Base-by-base conservation (phyloP, 2,888 invertebrate genomes). In the Agrotis segetum region DNA sequence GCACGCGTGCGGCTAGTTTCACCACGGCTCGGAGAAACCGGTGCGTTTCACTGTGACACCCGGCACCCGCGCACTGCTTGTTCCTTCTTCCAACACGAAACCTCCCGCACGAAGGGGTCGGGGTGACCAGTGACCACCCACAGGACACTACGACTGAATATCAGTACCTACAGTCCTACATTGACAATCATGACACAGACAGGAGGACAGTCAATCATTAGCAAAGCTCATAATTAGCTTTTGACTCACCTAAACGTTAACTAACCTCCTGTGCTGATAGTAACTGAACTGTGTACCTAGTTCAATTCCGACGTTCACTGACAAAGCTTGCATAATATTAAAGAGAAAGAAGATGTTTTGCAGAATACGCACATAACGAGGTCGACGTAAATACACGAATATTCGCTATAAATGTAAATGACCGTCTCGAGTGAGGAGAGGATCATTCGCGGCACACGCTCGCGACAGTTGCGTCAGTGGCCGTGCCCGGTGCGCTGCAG, bases 31-130 rank as follows among this genome's bases (percentile, higher is more conserved):
- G 56, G 76, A 80, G 77, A 75, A 63, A 77, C 81, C 11, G 40
- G 49, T 67, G 59, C 59, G 59, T 83, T 71, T 76, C 81, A 73
- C 77, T 68, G 59, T 29, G 55, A 19, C 55, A 21, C 13, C n/a
- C 13, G 55, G 17, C 55, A 21, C 13, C n/a, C 13, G 34, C 56
- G n/a, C 24, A 21, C 72, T 82, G 70, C 78, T 74, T 68, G 67
- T 77, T 80, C 81, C 82, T 74, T 71, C 11, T 29, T 34, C 11
- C 40, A 11, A n/a, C 69, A 67, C 59, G 65, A 29, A 0, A 21
- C 46, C 50, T 11, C 55, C n/a, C 16, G 16, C 46, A 46, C 16
- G 6, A 3, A 19, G 9, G 40, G 5, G 1, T 40, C 24, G 9
- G 11, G 34, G 40, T 19, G 16, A 47, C 21, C 14, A 29, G 40